Base-by-base conservation (phyloP, 2,113 vertebrate species). In the Azemiops feae region DNA sequence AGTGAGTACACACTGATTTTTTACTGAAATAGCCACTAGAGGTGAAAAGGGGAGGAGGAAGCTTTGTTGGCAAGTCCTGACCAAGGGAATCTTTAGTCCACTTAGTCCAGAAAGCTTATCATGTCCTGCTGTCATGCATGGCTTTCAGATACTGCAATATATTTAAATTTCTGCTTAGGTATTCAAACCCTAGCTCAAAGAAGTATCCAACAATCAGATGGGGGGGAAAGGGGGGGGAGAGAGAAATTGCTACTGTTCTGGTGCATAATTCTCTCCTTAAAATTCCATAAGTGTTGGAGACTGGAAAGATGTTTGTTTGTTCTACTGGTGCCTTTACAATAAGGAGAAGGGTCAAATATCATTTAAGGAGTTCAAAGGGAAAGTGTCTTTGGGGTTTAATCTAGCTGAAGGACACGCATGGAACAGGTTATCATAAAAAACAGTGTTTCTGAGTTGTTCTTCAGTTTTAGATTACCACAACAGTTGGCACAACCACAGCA, bases 311-410 rank as follows among this genome's bases (percentile, higher is more conserved):
- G 86, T 92, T 92, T 94, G 88, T 93, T 95, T 95, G 54, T 94
- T 97, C 96, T 96, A 95, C 94, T 94, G 93, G 74, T 94, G 93
- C 43, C 93, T 94, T 96, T 96, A 92, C 92, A 96, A 94, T 50
- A 88, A 0, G 23, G 50, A 96, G 95, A 96, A 85, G 89, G 95
- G 90, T 95, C 94, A 96, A 96, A 93, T 96, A 95, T 96, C 93
- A 94, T 92, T 93, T 92, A 93, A 93, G 85, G 92, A 94, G 96
- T 97, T 97, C 95, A 96, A 96, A 97, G 96, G 90, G 90, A 47
- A 52, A 74, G 88, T 30, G 91, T 93, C 94, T 95, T 94, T 95
- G 94, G 30, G 94, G 96, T 96, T 97, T 94, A 93, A 89, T 95
- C 95, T 96, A 96, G 93, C 91, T 94, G 92, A 89, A 94, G 92